These are phyloP conservation scores for Gonioctena quinquepunctata DNA, from an alignment of 1,140 invertebrate genomes.

Conservation along the genomic window DNA sequence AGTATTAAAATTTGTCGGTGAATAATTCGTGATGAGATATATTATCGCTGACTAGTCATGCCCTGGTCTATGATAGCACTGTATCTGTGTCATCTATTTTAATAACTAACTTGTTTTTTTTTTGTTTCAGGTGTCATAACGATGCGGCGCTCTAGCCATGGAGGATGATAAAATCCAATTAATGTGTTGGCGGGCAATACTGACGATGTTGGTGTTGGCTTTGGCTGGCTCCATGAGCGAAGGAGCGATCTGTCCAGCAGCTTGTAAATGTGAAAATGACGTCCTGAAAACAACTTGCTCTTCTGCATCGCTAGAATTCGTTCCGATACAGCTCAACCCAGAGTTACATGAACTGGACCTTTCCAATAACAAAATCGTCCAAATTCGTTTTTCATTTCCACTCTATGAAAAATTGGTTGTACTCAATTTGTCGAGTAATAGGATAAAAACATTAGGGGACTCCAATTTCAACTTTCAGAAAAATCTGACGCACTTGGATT, in stretches of 20 bases:
- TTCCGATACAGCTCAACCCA: constrained; percentile 87
- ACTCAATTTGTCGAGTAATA: constrained; percentile 81
- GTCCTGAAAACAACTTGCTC: constrained; percentile 73
- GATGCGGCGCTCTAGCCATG: constrained; percentile 50
- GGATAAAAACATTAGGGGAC: constrained; percentile 74
- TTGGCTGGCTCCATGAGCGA: constrained; percentile 50
- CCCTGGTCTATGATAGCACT: neutral
- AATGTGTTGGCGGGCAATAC: constrained; percentile 49
- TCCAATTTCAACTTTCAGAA: constrained; percentile 79
- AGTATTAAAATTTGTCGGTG: too few species aligned
- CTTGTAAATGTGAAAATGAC: constrained; percentile 81
- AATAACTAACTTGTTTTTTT: too few species aligned
- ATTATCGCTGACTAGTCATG: too few species aligned
- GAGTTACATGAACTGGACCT: constrained; percentile 77
- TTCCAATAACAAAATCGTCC: constrained; percentile 73
- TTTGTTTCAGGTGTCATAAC: constrained; percentile 53
- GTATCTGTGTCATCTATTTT: too few species aligned
- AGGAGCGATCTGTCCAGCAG: constrained; percentile 74
- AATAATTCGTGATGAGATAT: too few species aligned
- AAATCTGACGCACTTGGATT: constrained; percentile 71
- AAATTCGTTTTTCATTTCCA: constrained; percentile 71
- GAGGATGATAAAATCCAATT: constrained; percentile 50
- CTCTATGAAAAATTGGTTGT: constrained; percentile 79
- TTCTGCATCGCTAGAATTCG: constrained; percentile 75
- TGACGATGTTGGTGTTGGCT: constrained; percentile 47